Evolutionary conservation across 2,113 vertebrate species (phyloP), one percentile per base, ranked within the genome.

Genomic region (Chrysochloris asiatica): DNA sequence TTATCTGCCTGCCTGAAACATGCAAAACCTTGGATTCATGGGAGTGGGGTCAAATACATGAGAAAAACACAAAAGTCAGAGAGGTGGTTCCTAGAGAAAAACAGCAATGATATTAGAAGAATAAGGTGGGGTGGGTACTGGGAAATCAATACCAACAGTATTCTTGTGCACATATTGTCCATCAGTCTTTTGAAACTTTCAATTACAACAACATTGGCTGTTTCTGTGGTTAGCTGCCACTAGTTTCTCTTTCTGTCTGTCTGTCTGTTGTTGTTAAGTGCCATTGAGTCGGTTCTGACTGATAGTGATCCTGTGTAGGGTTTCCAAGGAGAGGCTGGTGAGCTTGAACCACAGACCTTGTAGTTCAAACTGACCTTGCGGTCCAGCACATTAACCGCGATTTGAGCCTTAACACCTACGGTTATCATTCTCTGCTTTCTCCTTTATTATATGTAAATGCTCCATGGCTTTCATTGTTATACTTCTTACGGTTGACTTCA

Each of bases 341-440:
- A n/a, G n/a, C n/a, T n/a, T n/a, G n/a, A n/a, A n/a, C n/a, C n/a
- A n/a, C n/a, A n/a, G n/a, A n/a, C n/a, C n/a, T n/a, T n/a, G n/a
- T n/a, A n/a, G n/a, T n/a, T n/a, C n/a, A n/a, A n/a, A n/a, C n/a
- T n/a, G n/a, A n/a, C n/a, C n/a, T n/a, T n/a, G n/a, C n/a, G n/a
- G n/a, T n/a, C n/a, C 38, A 36, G 36, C 2, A 56, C 24, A 0
- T 48, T n/a, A n/a, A n/a, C n/a, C n/a, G n/a, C n/a, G 38, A 63
- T 28, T 78, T 47, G 52, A 67, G 61, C 21, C 47, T 92, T 13
- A 22, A 67, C 8, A 1, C 72, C 81, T 80, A 61, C 36, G 11
- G 3, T 17, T 26, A 21, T 50, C 9, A 0, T 30, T 65, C 79
- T 75, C 56, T 67, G 75, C 65, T 48, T 73, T 50, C 22, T 45